These are phyloP conservation scores for Synanthedon myopaeformis DNA, from an alignment of 2,888 invertebrate genomes.

Conservation along the genomic window DNA sequence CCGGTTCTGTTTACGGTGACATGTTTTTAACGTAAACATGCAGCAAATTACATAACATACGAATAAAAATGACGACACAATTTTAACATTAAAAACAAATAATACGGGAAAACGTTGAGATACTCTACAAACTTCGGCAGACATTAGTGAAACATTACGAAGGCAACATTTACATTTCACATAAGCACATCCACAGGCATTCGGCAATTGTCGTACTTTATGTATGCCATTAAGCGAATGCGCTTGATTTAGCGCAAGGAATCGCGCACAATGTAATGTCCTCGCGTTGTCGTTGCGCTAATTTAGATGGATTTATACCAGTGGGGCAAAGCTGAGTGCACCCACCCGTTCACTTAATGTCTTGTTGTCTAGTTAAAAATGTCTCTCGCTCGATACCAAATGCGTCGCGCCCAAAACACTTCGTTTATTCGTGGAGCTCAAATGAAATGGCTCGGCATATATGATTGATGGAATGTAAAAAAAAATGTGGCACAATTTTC, in stretches of 20 bases:
- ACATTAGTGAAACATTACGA: background rate
- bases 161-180: background rate
- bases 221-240: slow-evolving; percentile 16
- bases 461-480: slow-evolving; percentile 45
- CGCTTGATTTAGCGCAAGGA: slow-evolving; percentile 42
- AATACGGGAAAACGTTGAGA: slow-evolving; percentile 1
- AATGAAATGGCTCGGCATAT: slow-evolving; percentile 48
- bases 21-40: slow-evolving; percentile 21
- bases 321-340: slow-evolving; percentile 24
- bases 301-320: slow-evolving; percentile 46
- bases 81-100: slow-evolving; percentile 1
- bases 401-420: slow-evolving; percentile 10
- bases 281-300: slow-evolving; percentile 37
- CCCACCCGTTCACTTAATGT: slow-evolving; percentile 15
- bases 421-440: slow-evolving; percentile 40
- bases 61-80: slow-evolving; percentile 19
- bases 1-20: slow-evolving; percentile 20
- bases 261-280: slow-evolving; percentile 29
- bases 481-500: background rate
- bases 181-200: background rate
- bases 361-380: slow-evolving; percentile 16
- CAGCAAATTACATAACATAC: slow-evolving; percentile 20
- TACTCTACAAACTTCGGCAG: background rate
- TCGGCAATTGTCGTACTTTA: background rate
- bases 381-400: background rate